Evolutionary conservation across 1,140 invertebrate genomes (phyloP).

Genomic region (Calephelis nemesis): DNA sequence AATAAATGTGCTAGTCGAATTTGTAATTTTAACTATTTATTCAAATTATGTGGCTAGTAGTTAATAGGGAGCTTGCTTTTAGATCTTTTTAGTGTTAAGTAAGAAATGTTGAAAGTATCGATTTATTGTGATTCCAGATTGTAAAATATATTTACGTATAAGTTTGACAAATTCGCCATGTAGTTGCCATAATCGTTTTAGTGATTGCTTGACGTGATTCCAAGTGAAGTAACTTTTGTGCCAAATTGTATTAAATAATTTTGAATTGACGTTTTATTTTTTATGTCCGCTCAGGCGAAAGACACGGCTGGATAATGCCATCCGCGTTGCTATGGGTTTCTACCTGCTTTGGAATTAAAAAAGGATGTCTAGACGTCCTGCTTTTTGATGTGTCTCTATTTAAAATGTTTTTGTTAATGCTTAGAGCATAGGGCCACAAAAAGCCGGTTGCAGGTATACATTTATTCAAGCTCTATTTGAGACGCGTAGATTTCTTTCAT

Average conservation of each 20-base stretch:
- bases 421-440: constrained; percentile 57
- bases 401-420: constrained; percentile 61
- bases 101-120: neutral
- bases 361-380: constrained; percentile 73
- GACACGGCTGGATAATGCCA: constrained; percentile 6
- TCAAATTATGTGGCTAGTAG: constrained; percentile 10
- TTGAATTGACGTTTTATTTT: constrained; percentile 24
- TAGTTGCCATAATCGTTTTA: constrained; percentile 25
- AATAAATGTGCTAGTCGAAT: constrained; percentile 14
- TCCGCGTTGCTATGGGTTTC: constrained; percentile 40
- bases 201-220: constrained; percentile 15
- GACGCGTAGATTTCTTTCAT: constrained; percentile 46
- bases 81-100: constrained; percentile 10
- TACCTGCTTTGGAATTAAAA: constrained; percentile 70
- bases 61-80: constrained; percentile 17
- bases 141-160: constrained; percentile 36
- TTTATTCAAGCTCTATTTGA: constrained; percentile 52
- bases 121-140: constrained; percentile 10
- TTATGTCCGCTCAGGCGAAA: neutral
- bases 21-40: constrained; percentile 17
- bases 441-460: constrained; percentile 62
- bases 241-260: constrained; percentile 44
- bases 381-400: constrained; percentile 64
- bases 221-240: constrained; percentile 31
- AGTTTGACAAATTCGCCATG: constrained; percentile 35